These are phyloP conservation scores for Arctia plantaginis DNA, from an alignment of 2,888 invertebrate genomes.

Conservation along the genomic window DNA sequence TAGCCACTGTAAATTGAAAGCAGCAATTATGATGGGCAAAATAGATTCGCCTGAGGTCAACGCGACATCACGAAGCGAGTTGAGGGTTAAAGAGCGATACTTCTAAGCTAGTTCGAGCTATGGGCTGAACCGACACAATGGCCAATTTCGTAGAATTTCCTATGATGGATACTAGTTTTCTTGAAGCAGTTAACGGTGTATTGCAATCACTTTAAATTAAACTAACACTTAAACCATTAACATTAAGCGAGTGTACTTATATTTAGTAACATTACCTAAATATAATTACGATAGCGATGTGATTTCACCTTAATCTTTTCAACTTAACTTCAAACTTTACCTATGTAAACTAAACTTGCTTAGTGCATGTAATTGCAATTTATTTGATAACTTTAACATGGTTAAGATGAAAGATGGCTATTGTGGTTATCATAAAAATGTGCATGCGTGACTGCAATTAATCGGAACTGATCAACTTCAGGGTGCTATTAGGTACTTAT, in stretches of 20 bases:
- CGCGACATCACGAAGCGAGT: slow-evolving; percentile 81
- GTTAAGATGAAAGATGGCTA: no score
- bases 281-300: slow-evolving; percentile 21
- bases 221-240: slow-evolving; percentile 40
- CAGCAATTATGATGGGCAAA: slow-evolving; percentile 83
- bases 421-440: no score
- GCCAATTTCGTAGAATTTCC: slow-evolving; percentile 82
- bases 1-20: slow-evolving; percentile 83
- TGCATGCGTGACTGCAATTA: no score
- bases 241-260: slow-evolving; percentile 14
- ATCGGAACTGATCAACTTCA: no score
- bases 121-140: slow-evolving; percentile 79
- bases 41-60: slow-evolving; percentile 80
- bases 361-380: background rate
- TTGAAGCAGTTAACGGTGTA: slow-evolving; percentile 68
- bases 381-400: no score
- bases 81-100: slow-evolving; percentile 81
- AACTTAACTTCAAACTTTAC: slow-evolving; percentile 1
- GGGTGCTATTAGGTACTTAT: no score
- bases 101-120: slow-evolving; percentile 75
- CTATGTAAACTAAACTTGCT: background rate
- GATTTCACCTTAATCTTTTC: slow-evolving; percentile 24
- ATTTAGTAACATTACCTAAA: slow-evolving; percentile 20
- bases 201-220: slow-evolving; percentile 61
- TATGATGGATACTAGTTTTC: slow-evolving; percentile 75